Base-by-base conservation (phyloP, 2,797 vertebrate genomes). In the Sylvilagus floridanus region DNA sequence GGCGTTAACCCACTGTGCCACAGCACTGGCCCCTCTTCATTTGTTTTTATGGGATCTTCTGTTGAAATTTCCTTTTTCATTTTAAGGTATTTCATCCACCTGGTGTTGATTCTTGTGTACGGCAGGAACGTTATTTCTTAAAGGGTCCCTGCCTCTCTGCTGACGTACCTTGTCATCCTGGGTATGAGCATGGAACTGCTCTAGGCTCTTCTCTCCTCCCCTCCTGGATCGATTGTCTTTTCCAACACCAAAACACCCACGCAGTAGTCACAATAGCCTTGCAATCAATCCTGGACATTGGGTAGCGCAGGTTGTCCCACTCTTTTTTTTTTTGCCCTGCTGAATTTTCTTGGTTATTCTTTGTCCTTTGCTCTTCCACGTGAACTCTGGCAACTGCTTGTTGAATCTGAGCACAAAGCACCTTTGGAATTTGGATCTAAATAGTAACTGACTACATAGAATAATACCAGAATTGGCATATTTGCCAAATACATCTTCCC, bases 391-490 rank as follows among this genome's bases (percentile, higher is more conserved):
- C 81, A 84, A 52, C 77, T 63, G 24, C 26, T 54, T 84, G n/a
- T 11, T 96, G 78, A 88, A 87, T 32, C 66, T 73, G 54, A 92
- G 52, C 57, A 65, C 2, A 63, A 68, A 93, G 57, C 8, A 68
- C 32, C 32, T 81, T 57, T 12, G 35, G 72, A 42, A 63, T 63
- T 85, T 93, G 73, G 37, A 69, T 73, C 26, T 78, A 75, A 88
- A 71, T 26, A 62, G 13, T 65, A 47, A 86, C 22, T 54, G 30
- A 76, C 72, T 24, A 24, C 11, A 76, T 28, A 85, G 21, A 91
- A 81, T 88, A 84, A 88, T 84, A 68, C 35, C 37, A 66, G 54
- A 88, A 79, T 3, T 50, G 16, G 37, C 47, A 65, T 37, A 28
- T 68, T 91, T 88, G 47, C 16, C 57, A 68, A 78, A 62, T 42